Conservation (phyloP, 2,888 invertebrate genomes). For the Melanostoma mellinum region DNA sequence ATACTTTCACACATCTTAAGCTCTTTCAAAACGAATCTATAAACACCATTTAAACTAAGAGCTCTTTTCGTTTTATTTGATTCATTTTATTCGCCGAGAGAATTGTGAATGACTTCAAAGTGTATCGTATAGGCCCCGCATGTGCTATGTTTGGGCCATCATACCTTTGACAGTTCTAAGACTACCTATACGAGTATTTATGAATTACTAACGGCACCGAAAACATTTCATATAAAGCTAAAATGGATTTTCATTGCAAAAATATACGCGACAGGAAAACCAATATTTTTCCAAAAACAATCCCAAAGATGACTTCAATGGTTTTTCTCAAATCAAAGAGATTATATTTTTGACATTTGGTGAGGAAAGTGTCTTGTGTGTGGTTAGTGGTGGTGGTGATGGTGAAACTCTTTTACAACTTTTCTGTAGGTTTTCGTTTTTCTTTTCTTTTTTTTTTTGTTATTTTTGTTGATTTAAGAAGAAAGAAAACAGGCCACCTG, state of each 20-base stretch:
- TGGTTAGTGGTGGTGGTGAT: too few relatives aligned
- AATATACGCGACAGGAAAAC: constrained; percentile 14
- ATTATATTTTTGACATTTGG: constrained; percentile 15
- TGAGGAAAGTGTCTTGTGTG: not conserved
- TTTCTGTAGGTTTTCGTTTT: not conserved
- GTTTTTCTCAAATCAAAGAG: constrained; percentile 13
- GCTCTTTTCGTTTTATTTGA: not conserved
- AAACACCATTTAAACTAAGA: not conserved
- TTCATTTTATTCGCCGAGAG: too few relatives aligned
- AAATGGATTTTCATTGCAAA: constrained; percentile 27
- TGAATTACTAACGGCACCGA: constrained; percentile 1
- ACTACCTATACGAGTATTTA: not conserved
- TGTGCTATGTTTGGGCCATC: too few relatives aligned
- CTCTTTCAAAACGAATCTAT: not conserved
- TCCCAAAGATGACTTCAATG: constrained; percentile 19
- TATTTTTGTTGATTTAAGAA: not conserved
- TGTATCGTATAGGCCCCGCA: too few relatives aligned
- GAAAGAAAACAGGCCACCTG: not conserved
- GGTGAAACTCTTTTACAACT: too few relatives aligned
- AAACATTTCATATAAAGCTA: not conserved
- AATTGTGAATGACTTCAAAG: too few relatives aligned
- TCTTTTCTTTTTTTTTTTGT: not conserved
- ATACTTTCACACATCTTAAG: not conserved
- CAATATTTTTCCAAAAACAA: constrained; percentile 18
- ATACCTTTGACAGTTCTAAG: constrained; percentile 23